phyloP scores from a whole-genome alignment of 2,797 vertebrate species.

The Melanotaenia nigrans region DNA sequence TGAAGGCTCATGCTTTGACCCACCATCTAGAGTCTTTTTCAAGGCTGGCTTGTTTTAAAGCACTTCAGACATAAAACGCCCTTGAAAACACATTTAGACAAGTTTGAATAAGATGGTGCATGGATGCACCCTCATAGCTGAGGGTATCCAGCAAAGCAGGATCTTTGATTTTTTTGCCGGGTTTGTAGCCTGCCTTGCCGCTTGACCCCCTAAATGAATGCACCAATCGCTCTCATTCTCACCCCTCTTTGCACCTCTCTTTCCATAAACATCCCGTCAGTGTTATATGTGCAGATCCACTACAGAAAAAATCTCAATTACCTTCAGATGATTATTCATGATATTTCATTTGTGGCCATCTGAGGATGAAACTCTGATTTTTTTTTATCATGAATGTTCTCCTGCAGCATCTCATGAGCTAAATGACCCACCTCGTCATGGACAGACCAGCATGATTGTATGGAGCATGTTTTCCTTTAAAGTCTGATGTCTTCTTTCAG shows the following conservation, averaged over 20 bases:
- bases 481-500: background rate
- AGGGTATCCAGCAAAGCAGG: constrained; percentile 13
- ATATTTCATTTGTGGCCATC: background rate
- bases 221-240: background rate
- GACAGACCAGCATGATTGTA: background rate
- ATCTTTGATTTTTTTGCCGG: background rate
- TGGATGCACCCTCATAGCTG: constrained; percentile 1
- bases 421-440: background rate
- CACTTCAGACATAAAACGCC: constrained; percentile 46
- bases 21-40: constrained; percentile 28
- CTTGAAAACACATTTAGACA: constrained; percentile 47
- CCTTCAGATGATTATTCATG: background rate
- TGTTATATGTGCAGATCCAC: background rate
- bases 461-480: background rate
- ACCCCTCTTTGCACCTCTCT: no score
- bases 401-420: background rate
- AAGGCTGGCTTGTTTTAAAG: constrained; percentile 47
- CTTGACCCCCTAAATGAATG: background rate
- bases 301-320: background rate
- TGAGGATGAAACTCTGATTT: background rate
- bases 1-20: constrained; percentile 8
- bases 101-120: constrained; percentile 15
- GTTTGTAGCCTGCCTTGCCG: background rate
- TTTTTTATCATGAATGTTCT: background rate
- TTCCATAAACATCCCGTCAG: background rate